Conservation (phyloP, 2,797 vertebrate genomes). For the Caiman crocodilus region DNA sequence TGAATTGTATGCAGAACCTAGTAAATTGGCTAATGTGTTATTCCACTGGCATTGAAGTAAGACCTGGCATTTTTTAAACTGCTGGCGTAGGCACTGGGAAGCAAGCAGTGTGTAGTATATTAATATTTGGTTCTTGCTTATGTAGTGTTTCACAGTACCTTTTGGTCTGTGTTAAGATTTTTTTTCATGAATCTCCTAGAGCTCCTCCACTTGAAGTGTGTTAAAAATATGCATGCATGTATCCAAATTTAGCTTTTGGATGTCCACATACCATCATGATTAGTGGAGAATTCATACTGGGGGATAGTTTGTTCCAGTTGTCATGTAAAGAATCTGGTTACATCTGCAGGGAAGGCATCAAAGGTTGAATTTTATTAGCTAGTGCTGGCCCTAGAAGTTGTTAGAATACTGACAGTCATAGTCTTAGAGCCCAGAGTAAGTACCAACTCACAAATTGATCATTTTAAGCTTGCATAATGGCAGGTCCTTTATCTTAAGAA, state of each 20-base stretch:
- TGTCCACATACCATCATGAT: background rate
- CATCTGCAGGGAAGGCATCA: background rate
- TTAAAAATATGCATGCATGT: rapidly evolving
- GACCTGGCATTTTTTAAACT: background rate
- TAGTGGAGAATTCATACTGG: background rate
- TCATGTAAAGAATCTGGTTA: background rate
- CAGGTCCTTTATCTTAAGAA: background rate
- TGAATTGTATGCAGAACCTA: background rate
- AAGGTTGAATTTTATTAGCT: too few species aligned
- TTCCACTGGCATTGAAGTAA: background rate
- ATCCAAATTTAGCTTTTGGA: background rate
- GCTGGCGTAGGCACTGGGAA: background rate
- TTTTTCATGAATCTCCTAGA: background rate
- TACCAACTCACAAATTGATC: background rate
- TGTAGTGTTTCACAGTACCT: too few species aligned
- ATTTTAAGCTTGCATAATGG: background rate
- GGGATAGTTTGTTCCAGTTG: background rate
- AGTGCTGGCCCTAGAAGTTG: background rate
- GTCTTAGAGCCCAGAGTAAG: background rate
- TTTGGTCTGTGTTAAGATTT: background rate
- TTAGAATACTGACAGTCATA: background rate
- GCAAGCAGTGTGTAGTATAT: background rate
- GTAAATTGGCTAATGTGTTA: background rate
- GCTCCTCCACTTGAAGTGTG: background rate
- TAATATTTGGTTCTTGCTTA: background rate